Evolutionary conservation across 1,140 invertebrate genomes (phyloP).

Genomic region (Drosophila murphyi): DNA sequence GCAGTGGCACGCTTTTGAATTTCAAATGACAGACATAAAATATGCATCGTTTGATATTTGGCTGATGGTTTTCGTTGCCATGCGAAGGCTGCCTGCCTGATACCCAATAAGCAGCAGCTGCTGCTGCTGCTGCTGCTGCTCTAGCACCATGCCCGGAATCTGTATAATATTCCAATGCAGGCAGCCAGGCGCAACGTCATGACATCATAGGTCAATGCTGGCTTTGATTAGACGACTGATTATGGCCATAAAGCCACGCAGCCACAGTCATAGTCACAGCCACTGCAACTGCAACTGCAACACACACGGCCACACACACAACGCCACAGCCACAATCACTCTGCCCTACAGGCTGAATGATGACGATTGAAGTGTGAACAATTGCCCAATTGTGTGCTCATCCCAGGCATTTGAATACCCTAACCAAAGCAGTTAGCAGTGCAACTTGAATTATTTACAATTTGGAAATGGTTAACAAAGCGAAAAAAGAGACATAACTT

Average conservation of each 20-base stretch:
- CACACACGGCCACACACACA: background rate
- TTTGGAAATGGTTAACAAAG: too few species aligned
- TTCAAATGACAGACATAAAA: constrained; percentile 77
- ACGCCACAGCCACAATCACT: background rate
- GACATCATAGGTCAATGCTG: constrained; percentile 35
- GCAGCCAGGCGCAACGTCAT: constrained; percentile 27
- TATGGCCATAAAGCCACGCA: constrained; percentile 43
- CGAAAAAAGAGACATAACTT: too few species aligned
- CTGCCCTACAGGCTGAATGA: constrained; percentile 36
- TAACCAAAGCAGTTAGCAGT: background rate
- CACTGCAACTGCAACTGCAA: background rate
- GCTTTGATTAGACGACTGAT: constrained; percentile 71
- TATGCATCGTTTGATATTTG: constrained; percentile 76
- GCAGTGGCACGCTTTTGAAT: constrained; percentile 61
- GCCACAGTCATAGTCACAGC: constrained; percentile 1
- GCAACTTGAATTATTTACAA: too few species aligned
- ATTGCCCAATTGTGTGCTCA: constrained; percentile 58
- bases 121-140: background rate
- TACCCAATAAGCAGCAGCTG: constrained; percentile 31
- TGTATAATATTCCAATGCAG: constrained; percentile 58
- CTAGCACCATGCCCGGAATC: constrained; percentile 28
- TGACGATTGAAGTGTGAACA: constrained; percentile 64
- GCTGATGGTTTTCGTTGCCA: constrained; percentile 48
- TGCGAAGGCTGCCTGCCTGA: constrained; percentile 12
- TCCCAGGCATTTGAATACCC: constrained; percentile 17